Evolutionary conservation across 2,888 invertebrate genomes (phyloP), one percentile per base, ranked within the genome.

Genomic region (Diploptera punctata): DNA sequence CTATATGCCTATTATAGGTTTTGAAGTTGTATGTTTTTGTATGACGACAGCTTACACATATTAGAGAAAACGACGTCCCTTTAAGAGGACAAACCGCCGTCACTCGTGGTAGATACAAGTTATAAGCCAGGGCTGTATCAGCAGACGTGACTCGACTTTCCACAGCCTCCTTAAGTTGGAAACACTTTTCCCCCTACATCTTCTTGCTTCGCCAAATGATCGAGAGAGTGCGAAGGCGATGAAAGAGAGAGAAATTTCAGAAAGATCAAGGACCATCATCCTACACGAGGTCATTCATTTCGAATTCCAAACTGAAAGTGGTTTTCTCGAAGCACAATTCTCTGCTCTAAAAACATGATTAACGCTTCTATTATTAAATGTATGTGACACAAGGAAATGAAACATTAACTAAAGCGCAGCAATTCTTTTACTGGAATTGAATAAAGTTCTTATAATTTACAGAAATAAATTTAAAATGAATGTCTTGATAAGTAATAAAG

Each of bases 41-140:
- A n/a, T n/a, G n/a, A n/a, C n/a, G n/a, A n/a, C 21, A 33, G 62
- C 62, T 43, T 62, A 62, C 62, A 62, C 33, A 43, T 43, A 62
- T 62, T 62, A 62, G n/a, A 33, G 19, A 13, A 21, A 43, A 38
- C 19, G 43, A 21, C 61, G 16, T 62, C 33, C 43, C 62, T 31
- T 7, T 33, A 33, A n/a, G 1, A 18, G 21, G 24, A 52, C 52
- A 52, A 52, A 52, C 52, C 52, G 3, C 49, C 49, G 49, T 18
- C 49, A 21, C 52, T 52, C n/a, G n/a, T 52, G 49, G 47, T 44
- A 67, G 80, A 81, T 81, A 81, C 81, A 81, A 81, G 79, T 81
- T 81, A 80, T 82, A 82, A 82, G 81, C 81, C 80, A 77, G 78
- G 77, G 67, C 44, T 72, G 44, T 71, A 43, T 38, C 31, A 29